Conservation (phyloP, 2,113 vertebrate genomes). For the Saguinus imperator region DNA sequence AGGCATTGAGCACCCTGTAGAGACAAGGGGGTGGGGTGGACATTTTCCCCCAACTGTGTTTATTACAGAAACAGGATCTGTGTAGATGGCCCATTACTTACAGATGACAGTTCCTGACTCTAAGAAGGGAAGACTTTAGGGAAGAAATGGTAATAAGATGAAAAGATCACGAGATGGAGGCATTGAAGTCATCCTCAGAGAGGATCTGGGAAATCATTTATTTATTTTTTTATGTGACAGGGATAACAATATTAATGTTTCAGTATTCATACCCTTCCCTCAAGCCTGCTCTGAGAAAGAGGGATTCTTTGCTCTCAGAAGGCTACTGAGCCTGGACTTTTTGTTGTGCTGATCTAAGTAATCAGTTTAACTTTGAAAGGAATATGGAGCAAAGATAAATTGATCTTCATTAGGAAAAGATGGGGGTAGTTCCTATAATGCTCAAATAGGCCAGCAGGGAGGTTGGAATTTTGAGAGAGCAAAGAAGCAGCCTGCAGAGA, state of each 20-base stretch:
- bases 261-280: slow-evolving; percentile 65
- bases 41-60: slow-evolving; percentile 20
- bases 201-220: slow-evolving; percentile 63
- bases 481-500: background rate
- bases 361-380: slow-evolving; percentile 4
- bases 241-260: slow-evolving; percentile 63
- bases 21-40: slow-evolving; percentile 21
- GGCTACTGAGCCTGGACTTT: slow-evolving; percentile 34
- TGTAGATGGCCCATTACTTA: slow-evolving; percentile 69
- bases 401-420: background rate
- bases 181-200: slow-evolving; percentile 54
- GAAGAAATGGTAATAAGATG: slow-evolving; percentile 63
- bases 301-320: slow-evolving; percentile 37
- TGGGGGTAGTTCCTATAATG: background rate
- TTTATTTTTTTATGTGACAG: slow-evolving; percentile 62
- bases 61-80: background rate
- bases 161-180: slow-evolving; percentile 19
- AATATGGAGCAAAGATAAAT: background rate
- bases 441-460: background rate
- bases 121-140: slow-evolving; percentile 49
- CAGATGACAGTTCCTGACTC: slow-evolving; percentile 57
- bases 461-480: background rate
- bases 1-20: slow-evolving; percentile 67
- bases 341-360: background rate
- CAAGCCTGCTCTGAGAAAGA: slow-evolving; percentile 37